A percentile compares a stretch with the other conserved stretches of the same genome.
phyloP scores from a whole-genome alignment of 2,888 invertebrate genomes.

The Litoditis marina region DNA sequence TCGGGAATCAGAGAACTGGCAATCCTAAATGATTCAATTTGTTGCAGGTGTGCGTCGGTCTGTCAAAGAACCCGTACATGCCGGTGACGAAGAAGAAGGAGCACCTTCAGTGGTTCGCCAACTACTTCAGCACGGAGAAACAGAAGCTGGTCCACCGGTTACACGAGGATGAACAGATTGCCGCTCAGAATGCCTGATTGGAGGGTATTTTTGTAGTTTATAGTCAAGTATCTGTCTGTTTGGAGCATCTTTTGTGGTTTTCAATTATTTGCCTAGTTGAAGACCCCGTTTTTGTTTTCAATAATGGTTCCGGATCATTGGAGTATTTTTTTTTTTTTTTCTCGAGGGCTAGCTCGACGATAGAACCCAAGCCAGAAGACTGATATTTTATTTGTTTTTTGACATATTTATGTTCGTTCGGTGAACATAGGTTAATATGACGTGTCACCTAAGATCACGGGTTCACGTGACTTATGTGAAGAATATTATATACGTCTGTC shows the following conservation, averaged over 20 bases:
- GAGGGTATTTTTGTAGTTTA: neutral
- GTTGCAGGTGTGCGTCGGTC: constrained; percentile 67
- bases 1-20: too few species aligned
- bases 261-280: neutral
- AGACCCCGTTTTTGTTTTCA: too few species aligned
- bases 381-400: too few species aligned
- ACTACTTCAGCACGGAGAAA: constrained; percentile 62
- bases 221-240: neutral
- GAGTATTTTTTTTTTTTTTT: neutral
- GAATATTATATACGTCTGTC: too few species aligned
- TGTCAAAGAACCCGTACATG: constrained; percentile 89
- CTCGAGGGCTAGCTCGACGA: too few species aligned
- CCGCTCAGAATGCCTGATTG: constrained; percentile 33
- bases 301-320: too few species aligned
- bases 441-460: too few species aligned
- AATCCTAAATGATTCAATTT: too few species aligned
- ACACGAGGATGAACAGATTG: constrained; percentile 43
- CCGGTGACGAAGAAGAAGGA: constrained; percentile 81
- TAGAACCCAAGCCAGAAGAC: too few species aligned
- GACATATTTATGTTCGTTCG: too few species aligned
- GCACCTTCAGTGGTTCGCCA: constrained; percentile 85
- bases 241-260: neutral
- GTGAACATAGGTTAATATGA: too few species aligned
- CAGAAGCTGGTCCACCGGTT: constrained; percentile 39
- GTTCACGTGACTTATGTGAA: too few species aligned